Evolutionary conservation across 2,797 vertebrate species (phyloP).

Genomic region (Diplodus sargus): DNA sequence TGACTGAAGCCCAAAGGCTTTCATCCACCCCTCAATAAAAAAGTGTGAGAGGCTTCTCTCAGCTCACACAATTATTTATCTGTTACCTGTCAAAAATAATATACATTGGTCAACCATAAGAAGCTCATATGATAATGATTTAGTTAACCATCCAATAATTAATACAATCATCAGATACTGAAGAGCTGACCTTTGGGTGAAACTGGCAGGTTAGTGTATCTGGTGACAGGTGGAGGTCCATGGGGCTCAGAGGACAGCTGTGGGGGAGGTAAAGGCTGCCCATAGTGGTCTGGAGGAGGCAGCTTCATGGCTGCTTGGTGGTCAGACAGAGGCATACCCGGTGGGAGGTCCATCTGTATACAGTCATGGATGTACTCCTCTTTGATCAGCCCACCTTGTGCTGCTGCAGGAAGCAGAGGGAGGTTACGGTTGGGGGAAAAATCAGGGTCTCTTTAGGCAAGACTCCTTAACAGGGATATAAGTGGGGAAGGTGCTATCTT

Average conservation of each 20-base stretch:
- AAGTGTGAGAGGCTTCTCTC: background rate
- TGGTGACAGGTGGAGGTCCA: conserved; percentile 67
- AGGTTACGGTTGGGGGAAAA: background rate
- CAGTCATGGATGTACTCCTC: conserved; percentile 85
- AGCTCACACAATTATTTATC: background rate
- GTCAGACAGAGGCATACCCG: conserved; percentile 74
- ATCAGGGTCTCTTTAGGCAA: background rate
- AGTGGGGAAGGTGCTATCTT: background rate
- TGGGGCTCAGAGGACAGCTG: conserved; percentile 75
- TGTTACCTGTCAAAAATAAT: background rate
- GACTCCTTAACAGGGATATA: background rate
- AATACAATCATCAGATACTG: background rate
- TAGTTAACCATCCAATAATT: background rate
- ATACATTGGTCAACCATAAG: background rate
- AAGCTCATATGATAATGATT: background rate
- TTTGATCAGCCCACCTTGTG: conserved; percentile 81
- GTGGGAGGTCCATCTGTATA: conserved; percentile 85
- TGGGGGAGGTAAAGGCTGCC: conserved; percentile 75
- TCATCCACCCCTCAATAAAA: background rate
- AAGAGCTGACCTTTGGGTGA: conserved; percentile 79
- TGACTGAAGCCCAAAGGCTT: background rate
- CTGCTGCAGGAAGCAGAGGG: conserved; percentile 44
- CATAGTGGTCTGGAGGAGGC: conserved; percentile 74
- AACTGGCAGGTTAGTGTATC: conserved; percentile 79
- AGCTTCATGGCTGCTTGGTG: conserved; percentile 79